phyloP scores from a whole-genome alignment of 2,888 invertebrate species.

The Zygogramma bicolorata region DNA sequence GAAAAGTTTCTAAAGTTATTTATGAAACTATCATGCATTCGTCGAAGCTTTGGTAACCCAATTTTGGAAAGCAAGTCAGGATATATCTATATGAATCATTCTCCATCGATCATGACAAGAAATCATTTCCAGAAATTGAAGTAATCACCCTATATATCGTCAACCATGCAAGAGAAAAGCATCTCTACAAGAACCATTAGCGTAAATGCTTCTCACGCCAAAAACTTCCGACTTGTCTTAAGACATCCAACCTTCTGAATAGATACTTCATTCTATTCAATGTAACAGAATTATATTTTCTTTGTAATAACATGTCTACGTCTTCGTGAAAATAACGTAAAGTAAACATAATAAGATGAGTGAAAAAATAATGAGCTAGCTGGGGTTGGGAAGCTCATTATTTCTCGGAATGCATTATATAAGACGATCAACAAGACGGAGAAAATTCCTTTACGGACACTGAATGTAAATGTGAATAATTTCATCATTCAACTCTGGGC shows the following conservation, averaged over 20 bases:
- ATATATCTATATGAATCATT: too few relatives aligned
- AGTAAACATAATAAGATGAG: not conserved
- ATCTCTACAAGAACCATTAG: not conserved
- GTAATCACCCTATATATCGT: too few relatives aligned
- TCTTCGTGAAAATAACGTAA: not conserved
- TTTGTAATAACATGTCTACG: not conserved
- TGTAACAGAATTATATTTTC: not conserved
- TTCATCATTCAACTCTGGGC: too few relatives aligned
- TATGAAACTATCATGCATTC: too few relatives aligned
- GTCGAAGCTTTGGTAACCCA: too few relatives aligned
- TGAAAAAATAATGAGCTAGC: not conserved
- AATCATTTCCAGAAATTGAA: too few relatives aligned
- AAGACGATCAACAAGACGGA: not conserved
- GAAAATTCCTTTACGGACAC: too few relatives aligned
- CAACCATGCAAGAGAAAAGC: not conserved
- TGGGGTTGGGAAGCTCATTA: not conserved
- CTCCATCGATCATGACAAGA: too few relatives aligned
- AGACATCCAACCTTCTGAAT: not conserved
- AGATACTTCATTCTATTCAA: not conserved
- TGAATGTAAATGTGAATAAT: too few relatives aligned
- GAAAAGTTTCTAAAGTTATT: too few relatives aligned
- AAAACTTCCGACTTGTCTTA: not conserved
- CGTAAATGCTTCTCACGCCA: not conserved
- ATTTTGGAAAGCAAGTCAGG: too few relatives aligned
- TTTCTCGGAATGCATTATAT: not conserved